A percentile compares a stretch with the other conserved stretches of the same genome.
phyloP scores from a whole-genome alignment of 2,797 vertebrate species.

The Squalus acanthias region DNA sequence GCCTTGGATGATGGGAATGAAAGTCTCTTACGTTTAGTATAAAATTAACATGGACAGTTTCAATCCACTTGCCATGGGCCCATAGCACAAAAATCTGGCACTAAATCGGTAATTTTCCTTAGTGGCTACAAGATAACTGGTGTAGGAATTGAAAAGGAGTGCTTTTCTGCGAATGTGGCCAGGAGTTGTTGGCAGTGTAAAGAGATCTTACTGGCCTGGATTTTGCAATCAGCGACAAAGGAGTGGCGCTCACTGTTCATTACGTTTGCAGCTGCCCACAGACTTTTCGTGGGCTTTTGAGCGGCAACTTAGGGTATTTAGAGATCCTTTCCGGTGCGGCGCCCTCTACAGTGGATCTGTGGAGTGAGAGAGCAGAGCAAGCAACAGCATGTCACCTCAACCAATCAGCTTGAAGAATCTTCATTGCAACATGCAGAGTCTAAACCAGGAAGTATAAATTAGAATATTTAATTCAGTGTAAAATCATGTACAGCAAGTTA shows the following conservation, averaged over 20 bases:
- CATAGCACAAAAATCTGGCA: neutral
- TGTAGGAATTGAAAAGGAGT: neutral
- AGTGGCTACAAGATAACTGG: neutral
- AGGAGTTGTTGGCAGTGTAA: neutral
- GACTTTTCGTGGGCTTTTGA: neutral
- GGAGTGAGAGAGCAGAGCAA: neutral
- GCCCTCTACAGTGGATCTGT: neutral
- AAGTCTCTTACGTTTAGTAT: neutral
- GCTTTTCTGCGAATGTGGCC: neutral
- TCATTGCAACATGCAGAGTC: too few species aligned
- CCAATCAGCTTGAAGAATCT: neutral
- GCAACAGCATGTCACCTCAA: neutral
- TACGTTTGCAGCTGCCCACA: neutral
- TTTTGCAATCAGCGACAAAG: neutral
- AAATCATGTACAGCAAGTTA: too few species aligned
- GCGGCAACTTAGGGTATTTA: neutral
- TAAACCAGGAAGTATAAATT: neutral
- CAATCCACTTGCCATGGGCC: neutral
- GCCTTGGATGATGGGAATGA: neutral
- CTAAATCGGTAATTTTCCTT: neutral
- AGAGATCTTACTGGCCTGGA: neutral
- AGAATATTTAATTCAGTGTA: too few species aligned
- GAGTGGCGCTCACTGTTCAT: neutral
- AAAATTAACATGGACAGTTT: neutral
- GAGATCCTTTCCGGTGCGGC: neutral